Conservation (phyloP, 2,113 vertebrate species). For the Turnix velox region DNA sequence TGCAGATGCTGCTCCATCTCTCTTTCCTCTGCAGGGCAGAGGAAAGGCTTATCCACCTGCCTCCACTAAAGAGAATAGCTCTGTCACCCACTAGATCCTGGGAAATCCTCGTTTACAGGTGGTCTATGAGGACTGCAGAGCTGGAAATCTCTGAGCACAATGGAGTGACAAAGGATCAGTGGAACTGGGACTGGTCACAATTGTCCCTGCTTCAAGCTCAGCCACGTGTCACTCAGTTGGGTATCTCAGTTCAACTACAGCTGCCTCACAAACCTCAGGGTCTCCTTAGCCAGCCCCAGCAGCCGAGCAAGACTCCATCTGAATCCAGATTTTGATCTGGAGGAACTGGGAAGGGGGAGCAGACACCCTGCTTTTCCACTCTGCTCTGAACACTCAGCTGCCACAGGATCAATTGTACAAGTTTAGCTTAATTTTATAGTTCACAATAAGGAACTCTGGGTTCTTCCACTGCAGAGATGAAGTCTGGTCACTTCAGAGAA, state of each 20-base stretch:
- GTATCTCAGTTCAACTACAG: not conserved
- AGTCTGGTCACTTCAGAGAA: not conserved
- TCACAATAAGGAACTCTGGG: not conserved
- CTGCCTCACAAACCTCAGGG: not conserved
- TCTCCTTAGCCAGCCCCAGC: not conserved
- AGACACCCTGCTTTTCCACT: not conserved
- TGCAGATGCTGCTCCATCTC: not conserved
- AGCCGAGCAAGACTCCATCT: not conserved
- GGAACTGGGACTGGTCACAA: not conserved
- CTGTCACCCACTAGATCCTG: not conserved
- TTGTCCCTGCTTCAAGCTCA: not conserved
- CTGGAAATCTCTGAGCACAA: not conserved
- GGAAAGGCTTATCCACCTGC: not conserved
- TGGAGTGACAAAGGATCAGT: not conserved
- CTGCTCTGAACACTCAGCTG: not conserved
- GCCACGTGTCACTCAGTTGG: not conserved
- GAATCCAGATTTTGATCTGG: accelerated
- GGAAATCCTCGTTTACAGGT: not conserved
- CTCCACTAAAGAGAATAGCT: not conserved
- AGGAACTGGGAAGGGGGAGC: not conserved
- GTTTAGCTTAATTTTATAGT: not conserved
- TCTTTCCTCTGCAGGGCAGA: not conserved
- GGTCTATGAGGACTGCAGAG: accelerated
- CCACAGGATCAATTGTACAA: not conserved
- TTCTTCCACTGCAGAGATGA: not conserved